Evolutionary conservation across 2,888 invertebrate genomes (phyloP), one percentile per base, ranked within the genome.

Genomic region (Drosophila diplacantha): DNA sequence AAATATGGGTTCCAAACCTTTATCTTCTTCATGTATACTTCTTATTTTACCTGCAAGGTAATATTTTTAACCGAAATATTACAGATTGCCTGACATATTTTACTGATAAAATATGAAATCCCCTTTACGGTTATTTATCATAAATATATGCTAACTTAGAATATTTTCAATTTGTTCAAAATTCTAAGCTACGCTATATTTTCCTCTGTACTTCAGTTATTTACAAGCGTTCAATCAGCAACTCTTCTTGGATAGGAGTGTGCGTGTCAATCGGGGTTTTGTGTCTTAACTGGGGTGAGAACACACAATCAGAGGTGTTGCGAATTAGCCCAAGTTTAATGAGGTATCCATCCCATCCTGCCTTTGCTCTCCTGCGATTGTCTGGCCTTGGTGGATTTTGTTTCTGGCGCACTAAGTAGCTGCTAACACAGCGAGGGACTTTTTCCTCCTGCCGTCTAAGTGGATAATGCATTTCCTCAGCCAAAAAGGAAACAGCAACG

Each of bases 401-500:
- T 74, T 51, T 74, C 69, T 63, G 67, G 66, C 55, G 67, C 63
- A 67, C 62, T 82, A 76, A 80, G 74, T 69, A 79, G 62, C 81
- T 61, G 59, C 72, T 65, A 64, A 59, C 69, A 60, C 64, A 74
- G 72, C 66, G 35, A 59, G 72, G 61, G 57, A 68, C 69, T 74
- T 76, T 71, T 68, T 74, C 61, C 58, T 65, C 12, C 53, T 61
- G 69, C 69, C 67, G 69, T 68, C 69, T 78, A 77, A 72, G 71
- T 85, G 77, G 73, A 75, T 81, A 79, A 82, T 83, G 73, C 82
- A 75, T 82, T 77, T 83, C 74, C 76, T 73, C 57, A 60, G 63
- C 51, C 53, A 43, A 70, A 69, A 53, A 66, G 62, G 69, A 62
- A 66, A 51, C 60, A 41, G 60, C 51, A 41, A 41, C 18, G 52